These are phyloP conservation scores for Scylla paramamosain DNA, from an alignment of 1,140 invertebrate species.

Conservation along the genomic window DNA sequence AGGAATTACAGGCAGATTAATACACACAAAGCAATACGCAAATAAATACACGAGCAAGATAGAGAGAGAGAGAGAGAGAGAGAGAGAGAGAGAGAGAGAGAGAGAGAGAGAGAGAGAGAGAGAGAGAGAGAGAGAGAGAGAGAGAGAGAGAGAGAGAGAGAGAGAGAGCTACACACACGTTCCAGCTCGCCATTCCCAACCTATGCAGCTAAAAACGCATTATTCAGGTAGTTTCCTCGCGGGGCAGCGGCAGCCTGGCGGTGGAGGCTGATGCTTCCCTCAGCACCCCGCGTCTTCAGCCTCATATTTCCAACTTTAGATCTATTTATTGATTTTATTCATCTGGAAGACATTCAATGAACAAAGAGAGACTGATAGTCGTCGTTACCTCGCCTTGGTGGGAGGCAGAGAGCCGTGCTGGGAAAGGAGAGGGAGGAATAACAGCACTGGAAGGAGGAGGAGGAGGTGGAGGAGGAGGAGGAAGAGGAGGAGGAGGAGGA, in stretches of 20 bases:
- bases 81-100: slow-evolving; percentile 20
- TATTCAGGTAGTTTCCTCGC: no score
- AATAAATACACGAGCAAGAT: not conserved
- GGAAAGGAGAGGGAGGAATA: not conserved
- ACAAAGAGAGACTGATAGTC: not conserved
- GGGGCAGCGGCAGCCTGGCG: no score
- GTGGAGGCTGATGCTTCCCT: not conserved
- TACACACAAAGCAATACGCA: not conserved
- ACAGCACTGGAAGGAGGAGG: not conserved
- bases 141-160: slow-evolving; percentile 16
- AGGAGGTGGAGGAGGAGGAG: not conserved
- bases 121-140: slow-evolving; percentile 20
- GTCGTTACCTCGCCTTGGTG: not conserved
- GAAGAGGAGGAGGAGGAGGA: not conserved
- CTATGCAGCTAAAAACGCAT: no score
- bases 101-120: slow-evolving; percentile 20
- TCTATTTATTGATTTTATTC: slow-evolving; percentile 16
- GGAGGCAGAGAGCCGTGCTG: not conserved
- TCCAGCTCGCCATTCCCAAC: no score
- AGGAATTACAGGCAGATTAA: not conserved
- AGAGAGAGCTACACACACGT: no score
- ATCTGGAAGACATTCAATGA: not conserved
- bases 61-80: slow-evolving; percentile 3
- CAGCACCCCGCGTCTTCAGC: not conserved
- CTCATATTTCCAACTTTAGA: not conserved